Evolutionary conservation across 2,113 vertebrate genomes (phyloP), one percentile per base, ranked within the genome.

Genomic region (Circaetus cinerascens): DNA sequence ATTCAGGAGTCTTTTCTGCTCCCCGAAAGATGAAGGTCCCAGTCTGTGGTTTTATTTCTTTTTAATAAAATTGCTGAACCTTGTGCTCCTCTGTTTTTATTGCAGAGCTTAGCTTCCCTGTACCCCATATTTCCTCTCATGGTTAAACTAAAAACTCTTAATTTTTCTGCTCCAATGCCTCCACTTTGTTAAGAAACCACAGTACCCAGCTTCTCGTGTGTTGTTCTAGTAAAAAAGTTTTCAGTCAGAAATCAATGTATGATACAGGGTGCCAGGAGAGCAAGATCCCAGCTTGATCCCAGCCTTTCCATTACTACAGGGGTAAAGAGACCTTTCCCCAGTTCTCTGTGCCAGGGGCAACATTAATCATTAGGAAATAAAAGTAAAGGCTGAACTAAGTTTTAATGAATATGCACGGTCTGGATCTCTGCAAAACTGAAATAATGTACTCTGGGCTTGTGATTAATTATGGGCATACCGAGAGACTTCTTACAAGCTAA

Each of bases 351-450:
- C 43, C 46, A 46, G 46, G 6, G 5, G 59, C 30, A 55, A 90
- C 34, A n/a, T 95, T 82, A 95, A 81, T 78, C 36, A 41, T 45
- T 85, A 55, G 40, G 64, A 92, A 94, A 79, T 75, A 60, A 92
- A 81, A 94, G 43, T 41, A 88, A 94, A 86, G 46, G 51, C 53
- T 91, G 79, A 87, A 72, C 32, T 56, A 68, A 77, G 20, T 78
- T 95, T 89, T 85, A 93, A 92, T 82, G 40, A 96, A 71, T 51
- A 72, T 50, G 27, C 55, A 60, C 2, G 2, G n/a, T 29, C 51
- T 64, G 68, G 56, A 51, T 95, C 43, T 77, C 51, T 81, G 72
- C 60, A 95, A 91, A 84, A 72, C 30, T 60, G 11, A 40, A 92
- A 56, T 7, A 48, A 63, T 4, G 2, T 67, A 29, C 25, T 43